Evolutionary conservation across 2,113 vertebrate species (phyloP).

Genomic region (Agelaius phoeniceus): DNA sequence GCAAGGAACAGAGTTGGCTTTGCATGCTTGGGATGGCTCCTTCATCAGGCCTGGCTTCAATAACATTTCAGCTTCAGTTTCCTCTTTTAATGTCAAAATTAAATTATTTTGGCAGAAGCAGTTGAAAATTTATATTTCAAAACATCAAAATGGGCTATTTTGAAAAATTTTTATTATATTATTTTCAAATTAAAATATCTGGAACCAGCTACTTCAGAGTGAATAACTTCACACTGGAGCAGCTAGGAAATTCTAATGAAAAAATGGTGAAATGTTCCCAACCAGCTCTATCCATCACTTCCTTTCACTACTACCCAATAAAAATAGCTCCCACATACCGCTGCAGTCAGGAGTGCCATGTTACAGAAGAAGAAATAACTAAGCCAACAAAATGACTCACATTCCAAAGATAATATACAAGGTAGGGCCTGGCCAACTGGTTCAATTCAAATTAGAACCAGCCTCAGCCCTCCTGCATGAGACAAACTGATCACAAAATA

Average conservation of each 20-base stretch:
- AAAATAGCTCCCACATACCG: constrained; percentile 64
- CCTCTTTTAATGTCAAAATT: neutral
- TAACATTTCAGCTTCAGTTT: neutral
- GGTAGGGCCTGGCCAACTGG: constrained; percentile 58
- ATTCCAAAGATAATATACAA: constrained; percentile 71
- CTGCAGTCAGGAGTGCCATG: constrained; percentile 62
- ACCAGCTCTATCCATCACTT: constrained; percentile 58
- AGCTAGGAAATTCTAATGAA: constrained; percentile 17
- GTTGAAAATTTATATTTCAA: neutral
- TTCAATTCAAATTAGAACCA: constrained; percentile 62
- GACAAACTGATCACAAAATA: constrained; percentile 54
- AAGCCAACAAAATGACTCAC: constrained; percentile 67
- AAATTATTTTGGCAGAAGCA: neutral
- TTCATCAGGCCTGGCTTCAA: neutral
- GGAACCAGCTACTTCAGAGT: neutral
- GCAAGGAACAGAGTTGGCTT: neutral
- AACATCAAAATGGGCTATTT: neutral
- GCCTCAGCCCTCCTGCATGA: constrained; percentile 25
- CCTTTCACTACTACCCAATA: constrained; percentile 66
- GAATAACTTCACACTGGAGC: neutral
- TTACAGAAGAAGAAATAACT: constrained; percentile 61
- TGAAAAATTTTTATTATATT: neutral
- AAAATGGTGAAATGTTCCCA: constrained; percentile 54
- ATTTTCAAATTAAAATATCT: neutral
- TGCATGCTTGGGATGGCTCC: neutral